phyloP scores from a whole-genome alignment of 2,888 invertebrate genomes.

The Oscheius myriophilus region DNA sequence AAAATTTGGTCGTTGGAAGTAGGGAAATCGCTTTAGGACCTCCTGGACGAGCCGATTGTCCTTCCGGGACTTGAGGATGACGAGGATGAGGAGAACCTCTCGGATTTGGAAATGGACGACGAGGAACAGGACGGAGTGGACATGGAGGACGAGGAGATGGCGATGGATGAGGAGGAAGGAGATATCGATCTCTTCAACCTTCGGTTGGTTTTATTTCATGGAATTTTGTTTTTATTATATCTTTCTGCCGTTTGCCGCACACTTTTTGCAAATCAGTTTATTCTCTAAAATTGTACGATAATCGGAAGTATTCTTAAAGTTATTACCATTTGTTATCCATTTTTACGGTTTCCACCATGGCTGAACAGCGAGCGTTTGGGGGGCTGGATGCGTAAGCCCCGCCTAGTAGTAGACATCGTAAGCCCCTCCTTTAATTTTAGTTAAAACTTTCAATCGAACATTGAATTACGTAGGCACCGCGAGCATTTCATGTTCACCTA shows the following conservation, averaged over 20 bases:
- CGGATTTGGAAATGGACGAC: conserved; percentile 1
- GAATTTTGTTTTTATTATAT: conserved; percentile 1
- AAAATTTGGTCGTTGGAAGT: not conserved
- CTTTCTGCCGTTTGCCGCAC: not conserved
- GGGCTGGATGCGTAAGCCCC: too few relatives aligned
- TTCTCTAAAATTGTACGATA: too few relatives aligned
- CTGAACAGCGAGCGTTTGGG: too few relatives aligned
- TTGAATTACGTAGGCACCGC: too few relatives aligned
- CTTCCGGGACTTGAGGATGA: conserved; percentile 17
- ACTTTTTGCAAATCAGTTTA: too few relatives aligned
- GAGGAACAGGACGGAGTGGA: conserved; percentile 34
- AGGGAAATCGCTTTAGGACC: not conserved
- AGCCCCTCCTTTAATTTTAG: too few relatives aligned
- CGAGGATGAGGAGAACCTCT: conserved; percentile 27
- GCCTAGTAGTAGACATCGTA: too few relatives aligned
- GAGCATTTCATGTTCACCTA: too few relatives aligned
- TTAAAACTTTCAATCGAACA: too few relatives aligned
- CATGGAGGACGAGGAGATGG: conserved; percentile 20
- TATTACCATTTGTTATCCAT: too few relatives aligned
- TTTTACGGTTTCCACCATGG: too few relatives aligned
- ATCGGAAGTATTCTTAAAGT: too few relatives aligned
- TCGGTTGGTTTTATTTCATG: conserved; percentile 8
- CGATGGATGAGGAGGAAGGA: conserved; percentile 37
- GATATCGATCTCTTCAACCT: conserved; percentile 46
- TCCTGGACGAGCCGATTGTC: conserved; percentile 20